A percentile compares a stretch with the other conserved stretches of the same genome.
Conservation (phyloP, 2,888 invertebrate genomes). For the Mechanitis messenoides region DNA sequence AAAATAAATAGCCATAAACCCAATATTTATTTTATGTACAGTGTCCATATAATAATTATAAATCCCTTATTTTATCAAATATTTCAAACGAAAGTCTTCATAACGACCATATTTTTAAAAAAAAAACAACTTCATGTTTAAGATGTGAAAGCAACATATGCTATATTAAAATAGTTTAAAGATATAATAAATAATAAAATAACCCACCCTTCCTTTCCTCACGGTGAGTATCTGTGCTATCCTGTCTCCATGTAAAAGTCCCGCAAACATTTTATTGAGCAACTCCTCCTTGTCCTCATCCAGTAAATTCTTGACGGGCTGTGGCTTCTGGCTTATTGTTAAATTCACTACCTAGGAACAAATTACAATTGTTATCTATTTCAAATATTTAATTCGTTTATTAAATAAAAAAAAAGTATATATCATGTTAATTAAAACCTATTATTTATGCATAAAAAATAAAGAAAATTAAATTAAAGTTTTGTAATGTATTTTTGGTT, state of each 20-base stretch:
- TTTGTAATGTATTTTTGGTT: too few species aligned
- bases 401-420: too few species aligned
- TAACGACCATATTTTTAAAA: too few species aligned
- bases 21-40: too few species aligned
- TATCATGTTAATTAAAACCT: too few species aligned
- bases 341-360: conserved; percentile 59
- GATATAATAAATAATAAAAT: neutral
- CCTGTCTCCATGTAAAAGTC: conserved; percentile 81
- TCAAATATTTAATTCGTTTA: neutral
- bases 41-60: too few species aligned
- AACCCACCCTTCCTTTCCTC: conserved; percentile 86
- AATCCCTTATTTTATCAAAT: too few species aligned
- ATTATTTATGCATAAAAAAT: too few species aligned
- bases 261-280: conserved; percentile 79
- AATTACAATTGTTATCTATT: neutral
- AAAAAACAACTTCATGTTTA: too few species aligned
- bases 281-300: conserved; percentile 78
- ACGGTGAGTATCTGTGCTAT: conserved; percentile 84
- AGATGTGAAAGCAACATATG: neutral
- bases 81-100: too few species aligned
- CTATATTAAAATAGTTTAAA: neutral
- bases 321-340: conserved; percentile 59
- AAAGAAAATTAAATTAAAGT: too few species aligned
- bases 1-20: too few species aligned
- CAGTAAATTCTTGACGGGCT: conserved; percentile 61